Percentiles rank a stretch among this genome's conserved stretches.
phyloP scores from a whole-genome alignment of 2,113 vertebrate genomes.

The Taxidea taxus region DNA sequence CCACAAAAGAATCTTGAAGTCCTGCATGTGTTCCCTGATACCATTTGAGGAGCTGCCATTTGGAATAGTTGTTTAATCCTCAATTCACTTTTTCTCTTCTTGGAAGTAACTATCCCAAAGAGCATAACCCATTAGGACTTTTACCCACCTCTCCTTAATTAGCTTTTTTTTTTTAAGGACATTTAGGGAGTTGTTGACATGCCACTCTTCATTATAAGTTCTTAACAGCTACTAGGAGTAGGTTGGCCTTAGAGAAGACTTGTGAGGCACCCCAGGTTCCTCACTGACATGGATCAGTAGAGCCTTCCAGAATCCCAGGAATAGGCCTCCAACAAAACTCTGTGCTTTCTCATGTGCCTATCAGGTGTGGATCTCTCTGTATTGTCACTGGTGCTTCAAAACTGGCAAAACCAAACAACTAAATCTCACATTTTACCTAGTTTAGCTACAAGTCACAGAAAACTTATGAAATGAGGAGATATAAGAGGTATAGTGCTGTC shows the following conservation, averaged over 20 bases:
- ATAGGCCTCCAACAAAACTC: neutral
- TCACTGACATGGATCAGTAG: neutral
- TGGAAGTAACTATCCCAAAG: neutral
- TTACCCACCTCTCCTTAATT: neutral
- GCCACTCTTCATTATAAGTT: neutral
- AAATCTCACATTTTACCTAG: neutral
- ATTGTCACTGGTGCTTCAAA: neutral
- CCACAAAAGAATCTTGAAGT: neutral
- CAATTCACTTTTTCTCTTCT: neutral
- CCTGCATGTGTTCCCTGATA: neutral
- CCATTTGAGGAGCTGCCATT: neutral
- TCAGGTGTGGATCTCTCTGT: neutral
- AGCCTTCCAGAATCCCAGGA: neutral
- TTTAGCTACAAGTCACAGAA: neutral
- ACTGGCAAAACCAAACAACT: neutral
- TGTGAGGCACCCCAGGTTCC: neutral
- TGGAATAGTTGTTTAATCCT: neutral
- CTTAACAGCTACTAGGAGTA: neutral
- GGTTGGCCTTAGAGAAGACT: too few relatives aligned
- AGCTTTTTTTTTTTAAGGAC: neutral
- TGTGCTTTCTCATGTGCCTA: neutral
- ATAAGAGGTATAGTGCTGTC: neutral
- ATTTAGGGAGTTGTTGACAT: neutral
- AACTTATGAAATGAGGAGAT: neutral
- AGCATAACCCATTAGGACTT: neutral